phyloP scores from a whole-genome alignment of 2,797 vertebrate genomes.

The Danio choprae region DNA sequence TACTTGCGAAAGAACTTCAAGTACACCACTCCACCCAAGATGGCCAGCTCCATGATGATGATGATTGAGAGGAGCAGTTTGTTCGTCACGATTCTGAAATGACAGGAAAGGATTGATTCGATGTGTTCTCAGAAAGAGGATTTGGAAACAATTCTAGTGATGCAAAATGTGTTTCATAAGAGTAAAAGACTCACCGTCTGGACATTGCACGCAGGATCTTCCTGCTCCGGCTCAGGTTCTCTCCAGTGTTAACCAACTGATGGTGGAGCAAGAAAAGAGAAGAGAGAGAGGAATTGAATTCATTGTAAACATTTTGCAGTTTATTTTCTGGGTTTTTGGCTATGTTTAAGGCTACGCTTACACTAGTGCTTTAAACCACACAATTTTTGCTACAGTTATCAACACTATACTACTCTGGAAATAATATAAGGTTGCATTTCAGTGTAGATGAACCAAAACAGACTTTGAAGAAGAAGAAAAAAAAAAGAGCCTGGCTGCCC shows the following conservation, averaged over 20 bases:
- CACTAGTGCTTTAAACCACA: too few species aligned
- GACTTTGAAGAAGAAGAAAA: too few species aligned
- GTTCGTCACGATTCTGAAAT: constrained; percentile 89
- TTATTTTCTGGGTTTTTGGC: background rate
- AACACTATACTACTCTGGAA: too few species aligned
- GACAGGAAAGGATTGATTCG: constrained; percentile 43
- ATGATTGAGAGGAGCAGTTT: constrained; percentile 90
- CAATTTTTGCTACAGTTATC: too few species aligned
- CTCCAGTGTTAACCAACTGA: constrained; percentile 90
- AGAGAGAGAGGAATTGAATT: background rate
- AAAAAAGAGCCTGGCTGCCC: too few species aligned
- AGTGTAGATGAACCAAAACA: too few species aligned
- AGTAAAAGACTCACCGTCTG: constrained; percentile 79
- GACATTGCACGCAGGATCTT: constrained; percentile 94
- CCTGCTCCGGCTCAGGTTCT: constrained; percentile 92
- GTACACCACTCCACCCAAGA: constrained; percentile 92
- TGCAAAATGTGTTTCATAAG: background rate
- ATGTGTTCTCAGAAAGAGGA: background rate
- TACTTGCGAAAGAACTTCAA: constrained; percentile 89
- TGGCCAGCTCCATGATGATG: constrained; percentile 91
- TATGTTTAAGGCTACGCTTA: too few species aligned
- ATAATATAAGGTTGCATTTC: too few species aligned
- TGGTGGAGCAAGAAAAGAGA: constrained; percentile 52
- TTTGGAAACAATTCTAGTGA: constrained; percentile 3
- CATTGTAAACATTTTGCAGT: background rate